A percentile compares a stretch with the other conserved stretches of the same genome.
Conservation (phyloP, 2,888 invertebrate species). For the Tinea pellionella region DNA sequence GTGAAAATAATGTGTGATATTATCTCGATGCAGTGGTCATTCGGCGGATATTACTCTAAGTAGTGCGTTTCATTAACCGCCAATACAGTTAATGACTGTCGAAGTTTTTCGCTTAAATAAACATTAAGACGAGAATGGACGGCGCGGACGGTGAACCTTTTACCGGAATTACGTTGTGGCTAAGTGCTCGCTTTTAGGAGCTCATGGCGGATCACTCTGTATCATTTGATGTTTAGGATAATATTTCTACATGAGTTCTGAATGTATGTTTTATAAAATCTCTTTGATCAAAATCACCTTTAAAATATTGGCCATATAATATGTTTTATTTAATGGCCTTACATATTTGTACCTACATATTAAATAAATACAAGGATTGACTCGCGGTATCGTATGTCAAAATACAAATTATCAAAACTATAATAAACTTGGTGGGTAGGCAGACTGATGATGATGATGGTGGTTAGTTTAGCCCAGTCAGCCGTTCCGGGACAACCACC, state of each 20-base stretch:
- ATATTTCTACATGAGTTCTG: not conserved
- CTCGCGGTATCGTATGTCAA: too few species aligned
- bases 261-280: too few species aligned
- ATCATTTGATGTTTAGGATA: slow-evolving; percentile 1
- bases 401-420: too few species aligned
- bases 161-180: slow-evolving; percentile 54
- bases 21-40: slow-evolving; percentile 32
- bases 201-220: slow-evolving; percentile 26
- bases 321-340: too few species aligned
- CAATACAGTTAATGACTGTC: slow-evolving; percentile 55
- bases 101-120: slow-evolving; percentile 63
- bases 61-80: slow-evolving; percentile 48
- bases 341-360: too few species aligned
- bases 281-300: too few species aligned
- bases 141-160: slow-evolving; percentile 44
- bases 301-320: too few species aligned
- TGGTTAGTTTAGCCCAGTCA: too few species aligned
- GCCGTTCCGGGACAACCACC: too few species aligned
- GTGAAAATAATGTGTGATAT: slow-evolving; percentile 54
- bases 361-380: too few species aligned
- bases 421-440: too few species aligned
- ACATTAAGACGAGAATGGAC: slow-evolving; percentile 57
- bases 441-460: too few species aligned
- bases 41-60: slow-evolving; percentile 35
- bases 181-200: slow-evolving; percentile 50